A percentile compares a stretch with the other conserved stretches of the same genome.
These are phyloP conservation scores for Spilarctia lutea DNA, from an alignment of 2,888 invertebrate genomes.

Conservation along the genomic window DNA sequence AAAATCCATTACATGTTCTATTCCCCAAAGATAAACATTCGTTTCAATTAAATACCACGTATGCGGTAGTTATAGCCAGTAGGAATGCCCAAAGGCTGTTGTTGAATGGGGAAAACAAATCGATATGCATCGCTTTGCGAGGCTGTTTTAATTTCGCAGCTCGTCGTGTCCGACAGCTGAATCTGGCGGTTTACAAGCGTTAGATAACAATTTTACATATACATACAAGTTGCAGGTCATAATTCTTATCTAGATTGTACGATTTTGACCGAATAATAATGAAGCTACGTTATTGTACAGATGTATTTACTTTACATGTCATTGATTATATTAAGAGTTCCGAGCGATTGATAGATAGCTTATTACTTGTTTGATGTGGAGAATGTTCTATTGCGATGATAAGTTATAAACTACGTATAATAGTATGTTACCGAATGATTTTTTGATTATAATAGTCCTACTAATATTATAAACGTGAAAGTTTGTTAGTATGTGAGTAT, in stretches of 20 bases:
- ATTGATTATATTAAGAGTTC: not conserved
- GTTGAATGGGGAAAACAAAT: constrained; percentile 46
- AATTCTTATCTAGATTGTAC: constrained; percentile 1
- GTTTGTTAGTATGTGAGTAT: too few relatives aligned
- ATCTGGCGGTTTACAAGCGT: constrained; percentile 31
- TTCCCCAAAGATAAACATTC: constrained; percentile 25
- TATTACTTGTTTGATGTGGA: not conserved
- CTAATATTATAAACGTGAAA: too few relatives aligned
- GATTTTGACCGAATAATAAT: not conserved
- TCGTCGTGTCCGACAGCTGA: constrained; percentile 38
- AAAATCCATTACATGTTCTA: constrained; percentile 18
- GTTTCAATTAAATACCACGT: constrained; percentile 42
- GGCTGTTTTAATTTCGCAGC: constrained; percentile 58
- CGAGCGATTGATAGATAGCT: not conserved
- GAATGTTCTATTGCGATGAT: not conserved
- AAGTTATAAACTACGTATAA: not conserved
- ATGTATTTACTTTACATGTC: not conserved
- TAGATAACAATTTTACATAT: constrained; percentile 37
- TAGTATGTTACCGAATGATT: not conserved
- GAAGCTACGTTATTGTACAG: not conserved
- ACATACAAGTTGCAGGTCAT: not conserved
- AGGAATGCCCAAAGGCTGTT: constrained; percentile 33
- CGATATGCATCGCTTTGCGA: constrained; percentile 47
- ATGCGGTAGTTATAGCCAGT: constrained; percentile 32
- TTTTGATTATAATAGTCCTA: too few relatives aligned